These are phyloP conservation scores for Polia nebulosa DNA, from an alignment of 2,888 invertebrate genomes.

Conservation along the genomic window DNA sequence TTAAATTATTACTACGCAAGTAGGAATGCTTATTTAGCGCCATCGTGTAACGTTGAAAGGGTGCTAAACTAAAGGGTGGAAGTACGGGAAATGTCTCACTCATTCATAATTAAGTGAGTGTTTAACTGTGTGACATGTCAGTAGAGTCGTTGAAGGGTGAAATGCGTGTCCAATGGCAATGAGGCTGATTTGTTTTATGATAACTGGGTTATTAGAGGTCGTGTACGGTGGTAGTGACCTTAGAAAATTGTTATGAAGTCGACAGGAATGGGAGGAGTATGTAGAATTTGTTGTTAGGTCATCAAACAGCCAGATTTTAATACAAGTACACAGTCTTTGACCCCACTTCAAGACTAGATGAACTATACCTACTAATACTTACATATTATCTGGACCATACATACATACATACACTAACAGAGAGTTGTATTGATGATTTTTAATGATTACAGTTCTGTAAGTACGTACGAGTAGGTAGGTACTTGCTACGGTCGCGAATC, in stretches of 20 bases:
- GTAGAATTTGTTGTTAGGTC: no score
- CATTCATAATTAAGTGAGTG: constrained; percentile 33
- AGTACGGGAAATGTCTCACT: constrained; percentile 13
- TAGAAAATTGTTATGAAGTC: not conserved
- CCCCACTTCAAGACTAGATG: no score
- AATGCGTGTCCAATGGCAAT: constrained; percentile 32
- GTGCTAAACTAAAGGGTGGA: not conserved
- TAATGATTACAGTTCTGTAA: no score
- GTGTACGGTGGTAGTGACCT: not conserved
- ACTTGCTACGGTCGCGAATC: no score
- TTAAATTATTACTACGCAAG: not conserved
- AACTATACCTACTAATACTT: no score
- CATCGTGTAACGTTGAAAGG: not conserved
- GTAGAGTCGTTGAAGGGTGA: not conserved
- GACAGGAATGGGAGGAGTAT: not conserved
- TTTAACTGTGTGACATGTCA: not conserved
- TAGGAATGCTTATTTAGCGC: not conserved
- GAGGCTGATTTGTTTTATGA: constrained; percentile 23
- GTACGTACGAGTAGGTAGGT: no score
- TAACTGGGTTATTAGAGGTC: constrained; percentile 21
- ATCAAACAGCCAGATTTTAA: no score
- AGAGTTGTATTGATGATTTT: no score
- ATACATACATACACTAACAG: no score
- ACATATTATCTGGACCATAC: no score
- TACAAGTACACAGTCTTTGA: no score